Conservation (phyloP, 2,888 invertebrate genomes). For the Drosophila pseudotakahashii region DNA sequence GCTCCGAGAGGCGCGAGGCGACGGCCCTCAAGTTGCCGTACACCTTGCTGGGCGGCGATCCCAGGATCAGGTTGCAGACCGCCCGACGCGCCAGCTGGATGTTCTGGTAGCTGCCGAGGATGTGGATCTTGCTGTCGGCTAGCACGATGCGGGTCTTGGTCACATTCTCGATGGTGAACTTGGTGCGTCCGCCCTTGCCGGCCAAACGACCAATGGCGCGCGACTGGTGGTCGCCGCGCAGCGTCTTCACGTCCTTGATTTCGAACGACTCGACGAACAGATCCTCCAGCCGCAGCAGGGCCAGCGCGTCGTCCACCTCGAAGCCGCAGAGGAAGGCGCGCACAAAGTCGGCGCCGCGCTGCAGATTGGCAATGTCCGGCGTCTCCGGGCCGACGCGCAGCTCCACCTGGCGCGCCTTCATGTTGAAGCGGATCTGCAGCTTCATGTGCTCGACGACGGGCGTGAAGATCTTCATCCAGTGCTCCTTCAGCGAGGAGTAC, state of each 20-base stretch:
- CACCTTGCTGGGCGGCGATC: constrained; percentile 98
- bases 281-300: constrained; percentile 96
- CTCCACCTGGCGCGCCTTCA: constrained; percentile 91
- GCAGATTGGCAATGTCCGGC: constrained; percentile 93
- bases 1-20: constrained; percentile 92
- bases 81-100: constrained; percentile 97
- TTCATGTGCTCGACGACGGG: constrained; percentile 98
- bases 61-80: constrained; percentile 97
- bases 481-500: constrained; percentile 96
- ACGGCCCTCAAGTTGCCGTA: constrained; percentile 96
- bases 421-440: constrained; percentile 96
- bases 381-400: constrained; percentile 85
- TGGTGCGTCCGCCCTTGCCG: constrained; percentile 98
- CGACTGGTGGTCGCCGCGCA: constrained; percentile 97
- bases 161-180: constrained; percentile 99
- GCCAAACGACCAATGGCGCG: constrained; percentile 98
- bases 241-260: constrained; percentile 97
- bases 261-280: constrained; percentile 98
- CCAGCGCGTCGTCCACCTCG: constrained; percentile 98
- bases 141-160: constrained; percentile 99
- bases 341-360: constrained; percentile 99
- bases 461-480: constrained; percentile 98
- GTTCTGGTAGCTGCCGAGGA: constrained; percentile 98
- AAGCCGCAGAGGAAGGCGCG: constrained; percentile 98
- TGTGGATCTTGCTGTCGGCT: constrained; percentile 98